Evolutionary conservation across 2,113 vertebrate species (phyloP), one percentile per base, ranked within the genome.

Genomic region (Anguilla rostrata): DNA sequence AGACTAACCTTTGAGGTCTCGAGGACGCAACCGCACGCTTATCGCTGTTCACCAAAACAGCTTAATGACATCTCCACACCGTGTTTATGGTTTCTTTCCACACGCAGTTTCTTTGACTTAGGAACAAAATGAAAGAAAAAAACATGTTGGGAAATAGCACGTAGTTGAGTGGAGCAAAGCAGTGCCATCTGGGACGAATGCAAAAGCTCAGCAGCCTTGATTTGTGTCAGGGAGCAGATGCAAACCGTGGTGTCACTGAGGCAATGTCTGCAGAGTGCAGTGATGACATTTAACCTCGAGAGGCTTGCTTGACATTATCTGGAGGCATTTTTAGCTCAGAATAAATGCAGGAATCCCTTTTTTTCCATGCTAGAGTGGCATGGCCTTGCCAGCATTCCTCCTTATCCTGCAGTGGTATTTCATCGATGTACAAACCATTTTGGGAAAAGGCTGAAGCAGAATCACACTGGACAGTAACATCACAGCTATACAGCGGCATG

Each of bases 301-400:
- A 93, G 85, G 29, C 90, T 93, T 93, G 93, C 91, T 93, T 93
- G 93, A 93, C 94, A 95, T 95, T 75, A 34, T 75, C n/a, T 6
- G 71, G 71, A 75, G 29, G n/a, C 71, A 75, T 75, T n/a, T 93
- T 93, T 89, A 88, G 93, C 93, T 94, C 92, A 94, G 94, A 95
- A 95, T 95, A 95, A 95, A 94, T 93, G 89, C 86, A 88, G 90
- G 87, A 87, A 93, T 89, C 94, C 92, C 91, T 90, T 91, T 92
- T 34, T 93, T 92, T 91, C 78, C 60, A 83, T 90, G 91, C 90
- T 91, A 91, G 91, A 89, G 87, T 92, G 91, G 91, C 90, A 93
- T 91, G 40, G 57, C 63, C 87, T 39, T 84, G 41, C n/a, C 40
- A 39, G 40, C 66, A 14, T 56, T n/a, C 90, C 92, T 93, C 92